phyloP scores from a whole-genome alignment of 2,888 invertebrate species.

The Atrina japonica region DNA sequence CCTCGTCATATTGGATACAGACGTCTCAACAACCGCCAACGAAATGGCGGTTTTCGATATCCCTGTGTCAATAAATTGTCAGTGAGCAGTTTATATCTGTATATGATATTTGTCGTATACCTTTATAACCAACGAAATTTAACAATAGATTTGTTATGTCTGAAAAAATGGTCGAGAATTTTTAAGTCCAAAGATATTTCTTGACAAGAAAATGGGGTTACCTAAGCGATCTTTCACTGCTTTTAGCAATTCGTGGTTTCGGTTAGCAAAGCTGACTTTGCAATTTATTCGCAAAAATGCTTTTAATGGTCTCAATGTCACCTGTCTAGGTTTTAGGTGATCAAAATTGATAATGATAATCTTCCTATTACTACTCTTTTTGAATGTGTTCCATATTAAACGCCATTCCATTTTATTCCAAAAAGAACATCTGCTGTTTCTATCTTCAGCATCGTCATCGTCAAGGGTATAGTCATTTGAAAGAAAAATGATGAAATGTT shows the following conservation, averaged over 20 bases:
- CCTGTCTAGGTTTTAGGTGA: slow-evolving; percentile 1
- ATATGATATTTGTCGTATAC: too few species aligned
- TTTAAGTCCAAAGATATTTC: too few species aligned
- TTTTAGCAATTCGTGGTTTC: slow-evolving; percentile 2
- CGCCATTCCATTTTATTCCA: slow-evolving; percentile 24
- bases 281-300: slow-evolving; percentile 15
- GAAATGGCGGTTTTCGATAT: too few species aligned
- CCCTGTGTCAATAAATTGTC: too few species aligned
- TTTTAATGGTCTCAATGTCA: not conserved
- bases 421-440: too few species aligned
- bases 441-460: not conserved
- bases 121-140: too few species aligned
- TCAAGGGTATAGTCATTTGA: not conserved
- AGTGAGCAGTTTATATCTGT: too few species aligned
- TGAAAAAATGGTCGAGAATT: too few species aligned
- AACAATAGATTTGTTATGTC: too few species aligned
- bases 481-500: slow-evolving; percentile 13
- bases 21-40: too few species aligned
- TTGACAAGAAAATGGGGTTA: not conserved
- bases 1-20: too few species aligned
- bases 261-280: slow-evolving; percentile 8
- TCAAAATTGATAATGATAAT: slow-evolving; percentile 27
- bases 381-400: slow-evolving; percentile 9
- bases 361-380: not conserved
- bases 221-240: not conserved